A percentile compares a stretch with the other conserved stretches of the same genome.
Conservation (phyloP, 2,888 invertebrate genomes). For the Caenorhabditis angaria region DNA sequence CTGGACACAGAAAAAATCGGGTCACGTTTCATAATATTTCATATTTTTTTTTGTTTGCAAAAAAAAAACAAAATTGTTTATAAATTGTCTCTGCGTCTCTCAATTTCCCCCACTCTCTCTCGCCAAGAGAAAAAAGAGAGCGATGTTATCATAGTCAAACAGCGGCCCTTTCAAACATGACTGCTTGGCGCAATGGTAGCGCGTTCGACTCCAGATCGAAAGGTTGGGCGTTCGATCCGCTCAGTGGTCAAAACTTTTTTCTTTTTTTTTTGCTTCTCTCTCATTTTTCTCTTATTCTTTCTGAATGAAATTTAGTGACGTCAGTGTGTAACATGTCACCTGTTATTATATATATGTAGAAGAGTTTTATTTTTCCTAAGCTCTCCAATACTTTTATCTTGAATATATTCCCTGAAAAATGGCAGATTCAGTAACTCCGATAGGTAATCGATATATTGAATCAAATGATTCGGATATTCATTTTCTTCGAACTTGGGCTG, state of each 20-base stretch:
- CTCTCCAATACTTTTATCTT: too few species aligned
- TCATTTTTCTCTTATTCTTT: too few species aligned
- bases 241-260: conserved; percentile 52
- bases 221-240: conserved; percentile 61
- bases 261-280: not conserved
- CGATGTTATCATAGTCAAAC: not conserved
- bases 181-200: conserved; percentile 62
- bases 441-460: conserved; percentile 47
- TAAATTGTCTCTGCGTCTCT: too few species aligned
- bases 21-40: too few species aligned
- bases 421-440: conserved; percentile 48
- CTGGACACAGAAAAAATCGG: too few species aligned
- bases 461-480: conserved; percentile 41
- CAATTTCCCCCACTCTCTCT: not conserved
- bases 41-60: too few species aligned
- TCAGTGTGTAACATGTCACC: not conserved
- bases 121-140: too few species aligned
- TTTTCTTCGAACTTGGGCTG: conserved; percentile 46
- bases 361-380: too few species aligned
- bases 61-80: too few species aligned
- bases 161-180: conserved; percentile 5
- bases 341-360: not conserved
- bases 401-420: too few species aligned
- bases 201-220: conserved; percentile 64
- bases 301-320: not conserved